Conservation (phyloP, 2,888 invertebrate species). For the Amphimallon solstitiale region DNA sequence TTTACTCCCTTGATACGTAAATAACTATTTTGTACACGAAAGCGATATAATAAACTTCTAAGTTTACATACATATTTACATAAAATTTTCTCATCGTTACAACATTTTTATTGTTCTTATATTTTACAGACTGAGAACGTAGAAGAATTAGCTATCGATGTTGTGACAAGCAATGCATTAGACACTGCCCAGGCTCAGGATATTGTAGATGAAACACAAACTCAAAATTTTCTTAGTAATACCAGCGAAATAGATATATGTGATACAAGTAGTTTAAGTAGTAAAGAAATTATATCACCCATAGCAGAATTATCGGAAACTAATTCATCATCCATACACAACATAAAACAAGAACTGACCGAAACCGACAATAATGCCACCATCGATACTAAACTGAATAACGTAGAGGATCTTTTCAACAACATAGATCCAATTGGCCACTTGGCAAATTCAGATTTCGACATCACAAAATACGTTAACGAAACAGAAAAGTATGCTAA, state of each 20-base stretch:
- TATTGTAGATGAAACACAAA: conserved; percentile 8
- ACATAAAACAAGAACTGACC: background rate
- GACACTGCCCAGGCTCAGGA: conserved; percentile 28
- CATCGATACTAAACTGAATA: conserved; percentile 6
- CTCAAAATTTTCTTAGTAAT: conserved; percentile 1
- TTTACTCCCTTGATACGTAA: too few species aligned
- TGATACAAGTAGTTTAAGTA: conserved; percentile 1
- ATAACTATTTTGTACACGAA: too few species aligned
- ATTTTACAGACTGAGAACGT: conserved; percentile 34
- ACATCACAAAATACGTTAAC: conserved; percentile 37
- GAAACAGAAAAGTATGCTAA: conserved; percentile 15
- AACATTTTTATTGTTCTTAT: background rate
- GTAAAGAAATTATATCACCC: background rate
- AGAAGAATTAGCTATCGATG: conserved; percentile 30
- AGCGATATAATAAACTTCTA: too few species aligned
- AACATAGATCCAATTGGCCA: conserved; percentile 28
- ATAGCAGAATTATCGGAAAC: background rate
- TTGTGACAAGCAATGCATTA: conserved; percentile 10
- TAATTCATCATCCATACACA: background rate
- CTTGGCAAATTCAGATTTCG: conserved; percentile 35
- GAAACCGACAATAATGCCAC: conserved; percentile 17
- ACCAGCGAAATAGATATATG: conserved; percentile 4
- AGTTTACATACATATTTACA: too few species aligned
- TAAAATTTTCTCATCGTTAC: too few species aligned
- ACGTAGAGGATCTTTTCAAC: background rate